These are phyloP conservation scores for Eriocheir sinensis DNA, from an alignment of 1,140 invertebrate genomes.

Conservation along the genomic window DNA sequence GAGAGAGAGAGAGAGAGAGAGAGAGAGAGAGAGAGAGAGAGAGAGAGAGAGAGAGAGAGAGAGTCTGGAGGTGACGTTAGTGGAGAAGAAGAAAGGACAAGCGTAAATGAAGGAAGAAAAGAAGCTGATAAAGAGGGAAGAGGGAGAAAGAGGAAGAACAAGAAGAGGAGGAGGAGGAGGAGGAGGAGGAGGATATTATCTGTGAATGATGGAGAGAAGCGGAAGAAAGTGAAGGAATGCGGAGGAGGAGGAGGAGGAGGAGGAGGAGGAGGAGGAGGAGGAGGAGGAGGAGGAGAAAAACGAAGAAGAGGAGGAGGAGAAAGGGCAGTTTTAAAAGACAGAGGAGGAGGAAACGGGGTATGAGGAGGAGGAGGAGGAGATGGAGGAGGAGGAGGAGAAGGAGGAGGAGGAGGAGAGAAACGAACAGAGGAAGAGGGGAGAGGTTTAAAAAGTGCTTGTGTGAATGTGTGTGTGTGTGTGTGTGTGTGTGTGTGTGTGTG, in stretches of 20 bases:
- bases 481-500: not conserved
- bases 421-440: not conserved
- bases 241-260: no score
- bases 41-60: no score
- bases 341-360: not conserved
- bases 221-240: no score
- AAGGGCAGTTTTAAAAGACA: conserved; percentile 4
- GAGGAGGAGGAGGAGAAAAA: not conserved
- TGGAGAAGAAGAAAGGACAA: not conserved
- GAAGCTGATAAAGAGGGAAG: no score
- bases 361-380: not conserved
- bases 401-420: not conserved
- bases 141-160: no score
- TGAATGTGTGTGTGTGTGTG: not conserved
- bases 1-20: no score
- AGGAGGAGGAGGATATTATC: not conserved
- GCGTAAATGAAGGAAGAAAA: not conserved
- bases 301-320: not conserved
- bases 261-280: no score
- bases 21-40: no score
- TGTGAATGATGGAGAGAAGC: not conserved
- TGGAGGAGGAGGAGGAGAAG: not conserved
- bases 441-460: not conserved
- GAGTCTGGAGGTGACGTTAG: no score
- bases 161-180: no score